Conservation (phyloP, 2,797 vertebrate species). For the Australoheros facetus region DNA sequence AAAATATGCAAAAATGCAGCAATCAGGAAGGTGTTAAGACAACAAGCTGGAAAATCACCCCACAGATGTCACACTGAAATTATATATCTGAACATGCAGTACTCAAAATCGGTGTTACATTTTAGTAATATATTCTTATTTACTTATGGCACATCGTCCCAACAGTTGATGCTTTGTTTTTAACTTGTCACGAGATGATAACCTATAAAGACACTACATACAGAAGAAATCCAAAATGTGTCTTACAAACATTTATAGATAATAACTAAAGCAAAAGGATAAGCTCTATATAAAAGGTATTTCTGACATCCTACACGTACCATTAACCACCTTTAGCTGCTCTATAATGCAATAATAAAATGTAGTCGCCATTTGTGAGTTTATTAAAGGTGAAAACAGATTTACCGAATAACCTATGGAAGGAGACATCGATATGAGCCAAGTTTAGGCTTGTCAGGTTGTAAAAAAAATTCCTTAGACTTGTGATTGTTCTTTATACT, state of each 20-base stretch:
- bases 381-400: not conserved
- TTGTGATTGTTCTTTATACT: not conserved
- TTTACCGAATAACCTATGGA: not conserved
- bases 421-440: not conserved
- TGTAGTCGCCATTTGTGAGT: not conserved
- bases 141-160: not conserved
- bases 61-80: not conserved
- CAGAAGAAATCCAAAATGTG: not conserved
- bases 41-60: not conserved
- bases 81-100: not conserved
- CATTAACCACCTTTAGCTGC: not conserved
- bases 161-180: not conserved
- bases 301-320: not conserved
- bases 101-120: not conserved
- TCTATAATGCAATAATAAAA: not conserved
- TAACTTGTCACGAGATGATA: not conserved
- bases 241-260: not conserved
- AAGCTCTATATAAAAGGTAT: not conserved
- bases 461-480: not conserved
- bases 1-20: constrained; percentile 4
- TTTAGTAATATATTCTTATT: too few relatives aligned
- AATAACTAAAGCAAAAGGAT: not conserved
- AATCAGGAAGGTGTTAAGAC: constrained; percentile 15
- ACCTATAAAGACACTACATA: not conserved
- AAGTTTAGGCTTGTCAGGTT: not conserved